Conservation (phyloP, 2,888 invertebrate species). For the Nasonia oneida region DNA sequence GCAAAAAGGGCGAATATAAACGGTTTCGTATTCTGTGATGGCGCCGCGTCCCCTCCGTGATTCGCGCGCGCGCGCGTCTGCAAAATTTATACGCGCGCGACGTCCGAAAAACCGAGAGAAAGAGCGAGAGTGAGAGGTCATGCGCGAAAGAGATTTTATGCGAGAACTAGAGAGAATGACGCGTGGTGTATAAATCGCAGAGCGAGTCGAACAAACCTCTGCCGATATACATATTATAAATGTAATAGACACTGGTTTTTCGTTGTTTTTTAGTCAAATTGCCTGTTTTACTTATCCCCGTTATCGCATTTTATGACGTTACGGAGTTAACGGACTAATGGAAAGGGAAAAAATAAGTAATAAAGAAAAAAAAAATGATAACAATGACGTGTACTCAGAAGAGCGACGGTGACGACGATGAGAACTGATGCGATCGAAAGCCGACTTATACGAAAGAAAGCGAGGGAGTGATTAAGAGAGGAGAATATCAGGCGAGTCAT, state of each 20-base stretch:
- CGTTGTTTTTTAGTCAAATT: slow-evolving; percentile 68
- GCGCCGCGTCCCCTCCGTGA: slow-evolving; percentile 11
- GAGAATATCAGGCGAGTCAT: slow-evolving; percentile 38
- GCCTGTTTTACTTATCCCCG: slow-evolving; percentile 67
- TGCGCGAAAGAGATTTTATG: not conserved
- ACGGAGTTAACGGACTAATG: slow-evolving; percentile 54
- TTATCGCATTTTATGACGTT: slow-evolving; percentile 61
- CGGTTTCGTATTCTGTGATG: slow-evolving; percentile 14
- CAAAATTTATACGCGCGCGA: not conserved
- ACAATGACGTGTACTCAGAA: slow-evolving; percentile 18
- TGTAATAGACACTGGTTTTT: slow-evolving; percentile 64
- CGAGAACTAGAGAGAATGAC: not conserved
- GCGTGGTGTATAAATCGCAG: slow-evolving; percentile 35
- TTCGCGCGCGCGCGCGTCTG: not conserved
- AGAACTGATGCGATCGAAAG: slow-evolving; percentile 13
- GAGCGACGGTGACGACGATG: slow-evolving; percentile 30
- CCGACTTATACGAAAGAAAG: not conserved
- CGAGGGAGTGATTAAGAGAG: not conserved
- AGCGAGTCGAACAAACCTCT: slow-evolving; percentile 43
- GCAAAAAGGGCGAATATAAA: not conserved
- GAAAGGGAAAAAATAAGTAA: slow-evolving; percentile 33
- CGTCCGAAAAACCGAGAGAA: not conserved
- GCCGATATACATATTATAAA: slow-evolving; percentile 43
- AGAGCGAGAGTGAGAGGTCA: not conserved
- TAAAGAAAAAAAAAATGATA: slow-evolving; percentile 20